Evolutionary conservation across 2,888 invertebrate species (phyloP).

Genomic region (Actias luna): DNA sequence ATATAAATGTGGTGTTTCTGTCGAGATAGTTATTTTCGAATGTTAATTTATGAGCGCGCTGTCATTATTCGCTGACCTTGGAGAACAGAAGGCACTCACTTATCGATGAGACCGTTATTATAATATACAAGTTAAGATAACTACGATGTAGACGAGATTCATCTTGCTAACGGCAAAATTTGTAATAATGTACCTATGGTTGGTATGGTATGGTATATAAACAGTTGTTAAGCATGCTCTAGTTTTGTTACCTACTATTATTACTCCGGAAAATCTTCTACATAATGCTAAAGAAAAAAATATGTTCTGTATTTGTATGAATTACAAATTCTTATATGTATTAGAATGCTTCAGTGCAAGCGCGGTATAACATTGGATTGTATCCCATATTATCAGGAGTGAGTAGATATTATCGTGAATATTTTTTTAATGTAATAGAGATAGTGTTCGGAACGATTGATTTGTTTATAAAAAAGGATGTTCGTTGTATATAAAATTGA

Average conservation of each 20-base stretch:
- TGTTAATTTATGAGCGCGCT: neutral
- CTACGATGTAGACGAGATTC: neutral
- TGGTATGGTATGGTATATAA: neutral
- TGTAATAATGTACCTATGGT: neutral
- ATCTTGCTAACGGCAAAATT: neutral
- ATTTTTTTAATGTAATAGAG: too few species aligned
- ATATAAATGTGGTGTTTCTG: neutral
- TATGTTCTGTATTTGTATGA: too few species aligned
- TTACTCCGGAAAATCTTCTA: too few species aligned
- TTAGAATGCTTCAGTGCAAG: too few species aligned
- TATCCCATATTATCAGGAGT: too few species aligned
- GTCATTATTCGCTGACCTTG: constrained; percentile 1
- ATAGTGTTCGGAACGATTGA: too few species aligned
- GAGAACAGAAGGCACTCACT: neutral
- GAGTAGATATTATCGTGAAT: too few species aligned
- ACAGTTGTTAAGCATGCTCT: neutral
- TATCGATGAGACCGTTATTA: neutral
- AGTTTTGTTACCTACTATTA: neutral
- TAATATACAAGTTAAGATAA: neutral
- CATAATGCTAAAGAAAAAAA: too few species aligned
- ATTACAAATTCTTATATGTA: too few species aligned
- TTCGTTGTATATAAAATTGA: too few species aligned
- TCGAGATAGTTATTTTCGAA: neutral
- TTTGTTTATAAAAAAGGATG: too few species aligned
- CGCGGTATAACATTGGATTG: too few species aligned